Percentiles rank a stretch among this genome's conserved stretches.
Evolutionary conservation across 2,888 invertebrate species (phyloP).

Genomic region (Leptopilina drosophilae): DNA sequence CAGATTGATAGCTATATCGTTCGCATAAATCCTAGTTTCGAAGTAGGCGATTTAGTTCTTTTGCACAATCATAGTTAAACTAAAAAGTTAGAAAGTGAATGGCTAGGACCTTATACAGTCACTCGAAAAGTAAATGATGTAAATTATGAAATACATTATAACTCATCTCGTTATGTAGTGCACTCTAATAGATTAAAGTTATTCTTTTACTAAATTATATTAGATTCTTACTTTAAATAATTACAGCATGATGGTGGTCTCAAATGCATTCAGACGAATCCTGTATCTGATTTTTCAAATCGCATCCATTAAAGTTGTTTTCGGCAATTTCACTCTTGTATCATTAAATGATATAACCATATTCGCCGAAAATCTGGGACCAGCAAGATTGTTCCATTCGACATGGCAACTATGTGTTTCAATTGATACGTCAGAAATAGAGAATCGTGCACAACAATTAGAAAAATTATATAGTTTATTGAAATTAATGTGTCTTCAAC

Average conservation of each 20-base stretch:
- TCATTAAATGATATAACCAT: not conserved
- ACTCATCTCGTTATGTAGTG: not conserved
- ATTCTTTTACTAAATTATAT: not conserved
- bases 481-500: not conserved
- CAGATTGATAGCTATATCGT: too few species aligned
- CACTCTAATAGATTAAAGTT: not conserved
- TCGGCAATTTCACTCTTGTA: not conserved
- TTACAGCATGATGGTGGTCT: not conserved
- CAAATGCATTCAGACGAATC: not conserved
- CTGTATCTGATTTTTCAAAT: not conserved
- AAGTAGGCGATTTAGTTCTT: too few species aligned
- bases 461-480: not conserved
- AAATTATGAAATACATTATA: not conserved
- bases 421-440: not conserved
- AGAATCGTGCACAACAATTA: not conserved
- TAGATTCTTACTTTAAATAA: not conserved
- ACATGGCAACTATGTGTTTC: not conserved
- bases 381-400: not conserved
- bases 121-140: not conserved
- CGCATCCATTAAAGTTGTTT: not conserved
- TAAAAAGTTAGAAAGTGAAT: not conserved
- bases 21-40: too few species aligned
- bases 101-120: not conserved
- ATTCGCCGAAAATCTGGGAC: not conserved
- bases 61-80: too few species aligned